phyloP scores from a whole-genome alignment of 2,113 vertebrate genomes.

The Dolichotis patagonum region DNA sequence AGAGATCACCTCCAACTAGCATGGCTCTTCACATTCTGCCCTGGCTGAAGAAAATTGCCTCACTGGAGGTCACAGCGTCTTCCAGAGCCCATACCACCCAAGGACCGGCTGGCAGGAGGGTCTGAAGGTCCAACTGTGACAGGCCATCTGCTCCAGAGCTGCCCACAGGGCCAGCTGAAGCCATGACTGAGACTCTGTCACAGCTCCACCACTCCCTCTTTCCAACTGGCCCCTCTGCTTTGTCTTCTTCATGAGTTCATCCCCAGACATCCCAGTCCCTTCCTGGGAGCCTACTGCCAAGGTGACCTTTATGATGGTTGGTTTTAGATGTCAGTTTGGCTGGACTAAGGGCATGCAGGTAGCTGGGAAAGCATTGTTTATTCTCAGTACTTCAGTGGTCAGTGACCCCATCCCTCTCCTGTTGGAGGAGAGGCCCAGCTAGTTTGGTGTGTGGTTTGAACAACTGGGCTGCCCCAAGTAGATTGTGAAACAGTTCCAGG shows the following conservation, averaged over 20 bases:
- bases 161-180: not conserved
- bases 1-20: not conserved
- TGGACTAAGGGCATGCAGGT: not conserved
- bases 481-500: no score
- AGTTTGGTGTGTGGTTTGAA: no score
- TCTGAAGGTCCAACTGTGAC: not conserved
- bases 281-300: not conserved
- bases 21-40: not conserved
- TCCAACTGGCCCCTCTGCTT: not conserved
- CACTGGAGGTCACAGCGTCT: not conserved
- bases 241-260: not conserved
- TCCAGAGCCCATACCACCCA: not conserved
- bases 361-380: not conserved
- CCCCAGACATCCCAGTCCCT: not conserved
- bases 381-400: not conserved
- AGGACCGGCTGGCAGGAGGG: rapidly evolving
- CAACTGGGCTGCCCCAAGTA: no score
- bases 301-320: no score
- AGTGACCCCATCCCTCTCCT: not conserved
- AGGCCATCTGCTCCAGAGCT: not conserved
- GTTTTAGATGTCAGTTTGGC: not conserved
- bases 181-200: rapidly evolving
- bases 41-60: not conserved
- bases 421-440: not conserved
- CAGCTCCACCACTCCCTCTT: no score